phyloP scores from a whole-genome alignment of 2,888 invertebrate species.

The Gerosis bhagava region DNA sequence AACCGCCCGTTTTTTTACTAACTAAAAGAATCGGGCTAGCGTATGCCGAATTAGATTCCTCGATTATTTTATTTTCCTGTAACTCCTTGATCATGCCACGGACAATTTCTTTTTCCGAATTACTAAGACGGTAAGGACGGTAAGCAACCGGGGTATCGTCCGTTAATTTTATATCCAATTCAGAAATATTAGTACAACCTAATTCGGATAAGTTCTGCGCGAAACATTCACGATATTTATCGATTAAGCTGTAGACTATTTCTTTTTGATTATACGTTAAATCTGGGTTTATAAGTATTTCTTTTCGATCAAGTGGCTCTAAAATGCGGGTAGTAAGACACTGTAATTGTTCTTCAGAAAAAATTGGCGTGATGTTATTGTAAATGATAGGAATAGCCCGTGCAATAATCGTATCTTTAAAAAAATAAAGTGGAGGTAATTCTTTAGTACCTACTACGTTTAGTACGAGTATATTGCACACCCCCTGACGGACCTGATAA shows the following conservation, averaged over 20 bases:
- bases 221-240: slow-evolving; percentile 26
- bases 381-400: neutral
- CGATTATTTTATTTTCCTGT: slow-evolving; percentile 30
- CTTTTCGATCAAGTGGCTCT: neutral
- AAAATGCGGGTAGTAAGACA: slow-evolving; percentile 1
- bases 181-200: slow-evolving; percentile 15
- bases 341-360: neutral
- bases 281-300: slow-evolving; percentile 8
- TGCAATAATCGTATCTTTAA: slow-evolving; percentile 4
- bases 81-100: slow-evolving; percentile 32
- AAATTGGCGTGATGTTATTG: neutral
- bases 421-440: slow-evolving; percentile 3
- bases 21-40: slow-evolving; percentile 35
- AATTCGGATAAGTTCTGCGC: slow-evolving; percentile 23
- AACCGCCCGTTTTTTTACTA: slow-evolving; percentile 22
- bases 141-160: slow-evolving; percentile 21
- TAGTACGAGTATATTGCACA: neutral
- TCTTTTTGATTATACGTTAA: slow-evolving; percentile 5
- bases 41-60: slow-evolving; percentile 32
- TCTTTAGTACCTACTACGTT: neutral
- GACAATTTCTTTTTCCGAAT: slow-evolving; percentile 30
- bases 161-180: slow-evolving; percentile 18
- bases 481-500: slow-evolving; percentile 2
- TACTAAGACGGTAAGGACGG: slow-evolving; percentile 18
- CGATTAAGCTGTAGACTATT: neutral